Conservation (phyloP, 2,113 vertebrate genomes). For the Cyprinus carpio region DNA sequence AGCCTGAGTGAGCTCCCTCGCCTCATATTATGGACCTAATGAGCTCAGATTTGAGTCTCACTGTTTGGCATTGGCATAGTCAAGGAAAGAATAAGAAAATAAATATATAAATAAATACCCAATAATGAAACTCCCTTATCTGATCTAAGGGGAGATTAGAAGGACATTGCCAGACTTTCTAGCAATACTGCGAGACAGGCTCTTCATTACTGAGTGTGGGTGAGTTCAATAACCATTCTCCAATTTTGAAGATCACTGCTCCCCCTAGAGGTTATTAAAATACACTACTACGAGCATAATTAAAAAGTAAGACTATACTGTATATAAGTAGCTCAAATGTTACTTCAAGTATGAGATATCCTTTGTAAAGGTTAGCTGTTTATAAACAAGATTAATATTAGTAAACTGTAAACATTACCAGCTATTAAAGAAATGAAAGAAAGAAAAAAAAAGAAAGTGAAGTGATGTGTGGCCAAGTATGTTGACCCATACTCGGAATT, state of each 20-base stretch:
- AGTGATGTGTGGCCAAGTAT: no score
- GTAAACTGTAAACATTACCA: no score
- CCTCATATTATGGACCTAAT: neutral
- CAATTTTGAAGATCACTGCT: slow-evolving; percentile 43
- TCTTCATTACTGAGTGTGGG: neutral
- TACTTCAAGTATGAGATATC: neutral
- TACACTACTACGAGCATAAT: slow-evolving; percentile 26
- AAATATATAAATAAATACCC: neutral
- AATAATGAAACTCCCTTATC: neutral
- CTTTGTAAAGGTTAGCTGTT: neutral
- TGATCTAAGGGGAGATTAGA: slow-evolving; percentile 4
- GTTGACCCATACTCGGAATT: no score
- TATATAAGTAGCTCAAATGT: neutral
- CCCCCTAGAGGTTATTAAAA: slow-evolving; percentile 50
- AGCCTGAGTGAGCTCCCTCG: neutral
- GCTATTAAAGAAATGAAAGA: no score
- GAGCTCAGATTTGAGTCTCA: slow-evolving; percentile 10
- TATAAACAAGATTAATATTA: neutral
- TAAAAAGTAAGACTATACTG: neutral
- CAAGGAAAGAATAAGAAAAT: neutral
- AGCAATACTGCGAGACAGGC: neutral
- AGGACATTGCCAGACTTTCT: neutral
- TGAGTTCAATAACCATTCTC: neutral
- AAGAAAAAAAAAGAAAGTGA: no score
- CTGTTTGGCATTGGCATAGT: neutral